Conservation (phyloP, 2,888 invertebrate genomes). For the Unio pictorum region DNA sequence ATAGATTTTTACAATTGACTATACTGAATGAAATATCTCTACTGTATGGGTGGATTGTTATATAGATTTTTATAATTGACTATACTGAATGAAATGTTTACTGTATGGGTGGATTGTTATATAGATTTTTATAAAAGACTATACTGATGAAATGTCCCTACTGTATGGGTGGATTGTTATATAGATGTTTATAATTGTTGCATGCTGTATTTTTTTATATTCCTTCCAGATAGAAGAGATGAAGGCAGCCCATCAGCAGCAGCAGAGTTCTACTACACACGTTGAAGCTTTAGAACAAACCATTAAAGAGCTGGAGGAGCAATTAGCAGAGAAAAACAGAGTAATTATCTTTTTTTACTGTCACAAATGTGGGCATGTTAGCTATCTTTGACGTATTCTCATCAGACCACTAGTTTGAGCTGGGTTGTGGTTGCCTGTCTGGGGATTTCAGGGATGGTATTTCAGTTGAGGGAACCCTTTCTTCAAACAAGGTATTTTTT, state of each 20-base stretch:
- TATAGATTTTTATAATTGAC: neutral
- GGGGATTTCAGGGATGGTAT: neutral
- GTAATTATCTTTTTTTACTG: conserved; percentile 30
- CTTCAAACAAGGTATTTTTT: no score
- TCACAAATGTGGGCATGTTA: no score
- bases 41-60: neutral
- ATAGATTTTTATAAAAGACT: neutral
- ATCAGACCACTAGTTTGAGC: no score
- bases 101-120: neutral
- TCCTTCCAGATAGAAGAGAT: conserved; percentile 41
- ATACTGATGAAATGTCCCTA: no score
- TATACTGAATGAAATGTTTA: no score
- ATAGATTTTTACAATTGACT: neutral
- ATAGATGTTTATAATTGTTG: neutral
- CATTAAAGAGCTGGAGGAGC: conserved; percentile 76
- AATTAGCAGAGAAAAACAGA: conserved; percentile 78
- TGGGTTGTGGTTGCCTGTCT: neutral
- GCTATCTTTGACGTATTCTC: no score
- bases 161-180: neutral
- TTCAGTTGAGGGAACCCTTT: no score
- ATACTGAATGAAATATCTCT: no score
- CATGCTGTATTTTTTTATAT: conserved; percentile 2
- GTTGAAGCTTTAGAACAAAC: conserved; percentile 36
- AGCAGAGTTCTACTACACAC: conserved; percentile 30
- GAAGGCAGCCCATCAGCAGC: conserved; percentile 31